Percentiles rank a stretch among this genome's conserved stretches.
Evolutionary conservation across 2,797 vertebrate genomes (phyloP).

Genomic region (Astyanax mexicanus): DNA sequence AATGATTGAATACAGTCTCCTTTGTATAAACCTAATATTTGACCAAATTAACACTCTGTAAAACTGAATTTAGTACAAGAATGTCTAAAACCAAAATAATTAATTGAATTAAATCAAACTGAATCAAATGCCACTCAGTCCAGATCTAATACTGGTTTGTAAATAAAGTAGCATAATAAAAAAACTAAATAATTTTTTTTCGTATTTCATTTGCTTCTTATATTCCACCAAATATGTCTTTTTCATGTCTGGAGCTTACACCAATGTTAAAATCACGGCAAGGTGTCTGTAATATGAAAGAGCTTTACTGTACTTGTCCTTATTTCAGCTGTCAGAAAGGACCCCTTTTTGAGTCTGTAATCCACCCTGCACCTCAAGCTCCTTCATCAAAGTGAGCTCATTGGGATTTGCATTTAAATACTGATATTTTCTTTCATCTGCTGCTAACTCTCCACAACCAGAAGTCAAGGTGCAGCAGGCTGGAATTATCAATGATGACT

Average conservation of each 20-base stretch:
- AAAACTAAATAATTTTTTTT: not conserved
- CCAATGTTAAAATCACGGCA: not conserved
- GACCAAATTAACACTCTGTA: too few species aligned
- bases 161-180: slow-evolving; percentile 10
- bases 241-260: not conserved
- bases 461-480: slow-evolving; percentile 17
- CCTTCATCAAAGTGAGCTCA: slow-evolving; percentile 14
- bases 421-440: slow-evolving; percentile 34
- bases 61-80: not conserved
- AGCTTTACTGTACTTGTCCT: not conserved
- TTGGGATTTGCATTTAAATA: slow-evolving; percentile 44
- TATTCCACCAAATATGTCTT: not conserved
- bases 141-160: not conserved
- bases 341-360: slow-evolving; percentile 19
- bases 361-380: not conserved
- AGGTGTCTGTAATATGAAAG: slow-evolving; percentile 4
- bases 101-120: too few species aligned
- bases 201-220: not conserved
- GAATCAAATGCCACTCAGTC: slow-evolving; percentile 11
- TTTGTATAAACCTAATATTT: too few species aligned
- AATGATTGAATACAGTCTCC: too few species aligned
- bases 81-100: not conserved
- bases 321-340: not conserved
- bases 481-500: not conserved
- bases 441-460: slow-evolving; percentile 3